A percentile compares a stretch with the other conserved stretches of the same genome.
phyloP scores from a whole-genome alignment of 2,888 invertebrate species.

The Callosobruchus maculatus region DNA sequence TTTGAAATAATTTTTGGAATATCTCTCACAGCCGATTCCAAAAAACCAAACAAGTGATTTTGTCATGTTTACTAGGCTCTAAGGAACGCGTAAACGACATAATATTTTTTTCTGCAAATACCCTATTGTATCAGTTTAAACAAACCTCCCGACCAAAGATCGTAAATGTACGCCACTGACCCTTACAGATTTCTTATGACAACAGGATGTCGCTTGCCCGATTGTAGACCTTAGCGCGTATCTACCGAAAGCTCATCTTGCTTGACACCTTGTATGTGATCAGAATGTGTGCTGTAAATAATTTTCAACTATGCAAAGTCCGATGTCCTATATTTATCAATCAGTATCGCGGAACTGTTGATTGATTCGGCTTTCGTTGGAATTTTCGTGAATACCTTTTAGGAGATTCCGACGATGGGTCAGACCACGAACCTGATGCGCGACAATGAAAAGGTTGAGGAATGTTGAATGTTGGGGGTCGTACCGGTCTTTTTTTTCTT shows the following conservation, averaged over 20 bases:
- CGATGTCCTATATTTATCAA: not conserved
- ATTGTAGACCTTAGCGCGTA: not conserved
- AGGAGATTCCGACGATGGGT: slow-evolving; percentile 11
- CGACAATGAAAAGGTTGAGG: not conserved
- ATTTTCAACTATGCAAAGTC: not conserved
- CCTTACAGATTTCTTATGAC: not conserved
- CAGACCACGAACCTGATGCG: slow-evolving; percentile 7
- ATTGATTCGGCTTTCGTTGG: not conserved
- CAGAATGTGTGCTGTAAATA: not conserved
- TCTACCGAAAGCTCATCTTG: not conserved
- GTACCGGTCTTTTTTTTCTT: not conserved
- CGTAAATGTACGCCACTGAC: no score
- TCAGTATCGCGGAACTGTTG: not conserved
- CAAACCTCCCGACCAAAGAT: no score
- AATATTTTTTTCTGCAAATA: no score
- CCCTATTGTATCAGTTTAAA: no score
- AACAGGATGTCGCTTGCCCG: not conserved
- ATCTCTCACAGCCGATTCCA: no score
- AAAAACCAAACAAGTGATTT: no score
- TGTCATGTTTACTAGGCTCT: no score
- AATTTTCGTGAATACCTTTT: not conserved
- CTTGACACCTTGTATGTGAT: not conserved
- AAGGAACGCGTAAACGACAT: no score
- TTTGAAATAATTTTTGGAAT: no score
- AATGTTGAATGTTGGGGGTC: not conserved